Evolutionary conservation across 1,140 invertebrate species (phyloP).

Genomic region (Matsumurasca onukii): DNA sequence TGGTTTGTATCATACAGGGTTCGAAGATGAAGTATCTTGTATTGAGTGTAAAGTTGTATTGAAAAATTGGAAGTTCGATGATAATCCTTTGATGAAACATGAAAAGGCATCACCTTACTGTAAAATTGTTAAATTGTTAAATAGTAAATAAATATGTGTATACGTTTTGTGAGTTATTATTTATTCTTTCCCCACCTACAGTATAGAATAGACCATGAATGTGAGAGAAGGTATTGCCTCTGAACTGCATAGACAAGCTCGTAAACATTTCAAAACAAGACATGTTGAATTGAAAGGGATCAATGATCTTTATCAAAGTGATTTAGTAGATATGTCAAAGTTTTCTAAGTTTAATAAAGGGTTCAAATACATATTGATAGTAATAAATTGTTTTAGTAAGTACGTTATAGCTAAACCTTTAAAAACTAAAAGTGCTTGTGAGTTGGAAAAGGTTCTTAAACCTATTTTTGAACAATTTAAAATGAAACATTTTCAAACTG

Average conservation of each 20-base stretch:
- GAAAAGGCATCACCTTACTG: constrained; percentile 21
- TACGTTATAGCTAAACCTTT: constrained; percentile 50
- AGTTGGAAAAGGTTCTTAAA: constrained; percentile 43
- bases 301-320: constrained; percentile 36
- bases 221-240: constrained; percentile 21
- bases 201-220: not conserved
- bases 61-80: not conserved
- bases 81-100: not conserved
- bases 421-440: constrained; percentile 50
- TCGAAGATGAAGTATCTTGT: constrained; percentile 12
- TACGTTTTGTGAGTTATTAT: not conserved
- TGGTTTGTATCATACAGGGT: constrained; percentile 26
- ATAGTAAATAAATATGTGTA: not conserved
- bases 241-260: constrained; percentile 37
- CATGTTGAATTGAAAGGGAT: constrained; percentile 32
- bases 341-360: constrained; percentile 47
- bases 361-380: constrained; percentile 50
- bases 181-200: not conserved
- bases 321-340: constrained; percentile 43
- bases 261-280: constrained; percentile 36
- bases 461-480: constrained; percentile 24
- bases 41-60: constrained; percentile 5
- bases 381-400: constrained; percentile 53
- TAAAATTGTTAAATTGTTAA: constrained; percentile 21
- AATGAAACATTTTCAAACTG: constrained; percentile 49